phyloP scores from a whole-genome alignment of 2,888 invertebrate species.

The Plagiodera versicolora region DNA sequence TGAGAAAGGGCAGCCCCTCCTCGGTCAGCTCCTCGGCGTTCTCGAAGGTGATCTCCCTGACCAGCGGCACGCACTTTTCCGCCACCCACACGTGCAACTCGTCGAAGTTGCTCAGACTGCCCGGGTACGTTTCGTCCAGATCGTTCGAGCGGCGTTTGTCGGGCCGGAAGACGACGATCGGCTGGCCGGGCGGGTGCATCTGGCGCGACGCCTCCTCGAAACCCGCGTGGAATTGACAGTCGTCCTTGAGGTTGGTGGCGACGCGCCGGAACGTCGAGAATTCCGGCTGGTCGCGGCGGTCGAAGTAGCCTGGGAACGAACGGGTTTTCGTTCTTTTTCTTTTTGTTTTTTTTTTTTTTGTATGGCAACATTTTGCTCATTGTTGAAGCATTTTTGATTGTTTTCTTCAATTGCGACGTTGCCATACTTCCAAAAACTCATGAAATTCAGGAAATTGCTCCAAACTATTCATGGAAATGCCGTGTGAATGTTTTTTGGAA shows the following conservation, averaged over 20 bases:
- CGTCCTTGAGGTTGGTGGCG: slow-evolving; percentile 88
- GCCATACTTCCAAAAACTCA: no score
- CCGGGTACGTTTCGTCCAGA: slow-evolving; percentile 78
- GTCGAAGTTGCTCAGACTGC: slow-evolving; percentile 74
- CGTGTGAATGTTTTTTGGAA: no score
- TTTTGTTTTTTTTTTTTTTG: no score
- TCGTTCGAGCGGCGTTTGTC: slow-evolving; percentile 79
- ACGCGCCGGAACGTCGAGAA: slow-evolving; percentile 79
- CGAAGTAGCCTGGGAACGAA: slow-evolving; percentile 67
- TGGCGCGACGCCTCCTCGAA: slow-evolving; percentile 80
- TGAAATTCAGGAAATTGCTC: no score
- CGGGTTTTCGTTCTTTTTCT: no score
- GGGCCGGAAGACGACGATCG: slow-evolving; percentile 77
- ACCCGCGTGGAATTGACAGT: slow-evolving; percentile 92
- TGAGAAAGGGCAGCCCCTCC: slow-evolving; percentile 97
- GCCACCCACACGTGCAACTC: slow-evolving; percentile 87
- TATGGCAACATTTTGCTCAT: no score
- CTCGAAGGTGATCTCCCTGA: slow-evolving; percentile 98
- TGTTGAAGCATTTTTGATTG: no score
- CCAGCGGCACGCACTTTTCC: slow-evolving; percentile 93
- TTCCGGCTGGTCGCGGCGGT: slow-evolving; percentile 75
- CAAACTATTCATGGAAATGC: no score
- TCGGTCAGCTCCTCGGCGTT: slow-evolving; percentile 99
- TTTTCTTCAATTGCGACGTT: no score
- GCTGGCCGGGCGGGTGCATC: slow-evolving; percentile 85